phyloP scores from a whole-genome alignment of 2,888 invertebrate genomes.

The Saturnia japonica region DNA sequence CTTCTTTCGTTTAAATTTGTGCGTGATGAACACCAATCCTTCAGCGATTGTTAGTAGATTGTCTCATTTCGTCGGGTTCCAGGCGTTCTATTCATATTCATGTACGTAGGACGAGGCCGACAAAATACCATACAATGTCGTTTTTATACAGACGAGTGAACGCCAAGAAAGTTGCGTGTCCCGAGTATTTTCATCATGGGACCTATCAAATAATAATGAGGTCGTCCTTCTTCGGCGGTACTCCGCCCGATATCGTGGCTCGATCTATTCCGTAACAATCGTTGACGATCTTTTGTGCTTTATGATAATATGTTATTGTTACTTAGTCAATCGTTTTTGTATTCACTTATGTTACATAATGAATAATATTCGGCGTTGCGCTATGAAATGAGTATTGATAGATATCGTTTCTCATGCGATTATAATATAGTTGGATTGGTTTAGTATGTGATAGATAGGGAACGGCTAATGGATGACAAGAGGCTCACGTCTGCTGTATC shows the following conservation, averaged over 20 bases:
- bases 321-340: constrained; percentile 56
- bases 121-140: constrained; percentile 68
- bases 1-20: constrained; percentile 57
- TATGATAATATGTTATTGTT: constrained; percentile 64
- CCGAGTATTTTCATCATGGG: constrained; percentile 74
- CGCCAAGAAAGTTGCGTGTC: constrained; percentile 76
- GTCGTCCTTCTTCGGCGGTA: constrained; percentile 63
- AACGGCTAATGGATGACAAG: constrained; percentile 58
- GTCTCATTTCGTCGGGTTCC: constrained; percentile 58
- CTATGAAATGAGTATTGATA: constrained; percentile 36
- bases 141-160: constrained; percentile 76
- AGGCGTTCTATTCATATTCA: constrained; percentile 70
- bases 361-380: constrained; percentile 34
- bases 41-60: constrained; percentile 68
- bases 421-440: constrained; percentile 34
- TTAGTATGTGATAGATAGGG: constrained; percentile 53
- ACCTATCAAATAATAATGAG: constrained; percentile 78
- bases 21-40: constrained; percentile 74
- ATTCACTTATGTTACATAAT: constrained; percentile 45
- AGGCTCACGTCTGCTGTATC: constrained; percentile 60
- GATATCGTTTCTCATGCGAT: constrained; percentile 31
- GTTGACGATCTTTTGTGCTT: constrained; percentile 68
- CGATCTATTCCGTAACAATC: constrained; percentile 66
- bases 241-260: constrained; percentile 62
- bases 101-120: constrained; percentile 58